Percentiles rank a stretch among this genome's conserved stretches.
Conservation (phyloP, 2,113 vertebrate species). For the Marmota monax region DNA sequence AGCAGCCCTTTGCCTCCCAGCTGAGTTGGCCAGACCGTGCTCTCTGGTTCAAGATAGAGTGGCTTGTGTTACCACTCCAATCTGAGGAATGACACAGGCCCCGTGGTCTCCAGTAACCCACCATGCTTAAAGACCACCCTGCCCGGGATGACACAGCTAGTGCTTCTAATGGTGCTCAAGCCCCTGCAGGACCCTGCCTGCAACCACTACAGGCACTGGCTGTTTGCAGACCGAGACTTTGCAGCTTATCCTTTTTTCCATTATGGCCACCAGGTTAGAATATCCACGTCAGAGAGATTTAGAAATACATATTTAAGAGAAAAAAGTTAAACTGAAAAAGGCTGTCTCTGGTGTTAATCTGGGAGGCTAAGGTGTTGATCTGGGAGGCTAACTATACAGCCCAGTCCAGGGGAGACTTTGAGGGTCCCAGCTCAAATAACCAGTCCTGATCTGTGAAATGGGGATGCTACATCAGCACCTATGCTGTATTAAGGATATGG, state of each 20-base stretch:
- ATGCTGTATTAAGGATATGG: neutral
- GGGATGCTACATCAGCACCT: neutral
- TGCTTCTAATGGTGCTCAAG: neutral
- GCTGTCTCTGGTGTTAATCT: neutral
- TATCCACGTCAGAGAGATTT: constrained; percentile 3
- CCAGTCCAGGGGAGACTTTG: neutral
- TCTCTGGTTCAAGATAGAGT: neutral
- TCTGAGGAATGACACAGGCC: neutral
- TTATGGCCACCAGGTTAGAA: neutral
- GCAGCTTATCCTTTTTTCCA: constrained; percentile 5
- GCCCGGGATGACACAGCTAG: neutral
- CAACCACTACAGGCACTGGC: neutral
- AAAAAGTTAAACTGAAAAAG: constrained; percentile 32
- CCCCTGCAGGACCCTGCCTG: neutral
- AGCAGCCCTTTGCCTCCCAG: neutral
- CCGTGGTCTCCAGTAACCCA: neutral
- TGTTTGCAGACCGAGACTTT: neutral
- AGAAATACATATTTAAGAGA: constrained; percentile 29
- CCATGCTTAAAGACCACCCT: neutral
- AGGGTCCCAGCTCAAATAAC: neutral
- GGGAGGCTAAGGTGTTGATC: neutral
- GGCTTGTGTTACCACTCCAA: neutral
- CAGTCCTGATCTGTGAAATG: neutral
- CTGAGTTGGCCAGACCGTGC: neutral
- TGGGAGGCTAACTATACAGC: neutral